Evolutionary conservation across 2,888 invertebrate species (phyloP).

Genomic region (Bruchidius siliquastri): DNA sequence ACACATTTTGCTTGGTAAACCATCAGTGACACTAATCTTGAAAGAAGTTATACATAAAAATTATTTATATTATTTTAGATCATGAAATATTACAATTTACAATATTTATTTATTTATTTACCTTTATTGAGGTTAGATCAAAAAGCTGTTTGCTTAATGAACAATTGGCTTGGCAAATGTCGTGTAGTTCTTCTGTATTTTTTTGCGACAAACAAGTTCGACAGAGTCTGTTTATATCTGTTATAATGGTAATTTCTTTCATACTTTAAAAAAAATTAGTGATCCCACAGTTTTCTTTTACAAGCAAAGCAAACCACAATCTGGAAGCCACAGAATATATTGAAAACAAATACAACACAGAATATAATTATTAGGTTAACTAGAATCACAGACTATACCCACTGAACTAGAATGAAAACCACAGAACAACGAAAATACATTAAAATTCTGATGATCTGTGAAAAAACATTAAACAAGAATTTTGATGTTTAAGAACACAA

Average conservation of each 20-base stretch:
- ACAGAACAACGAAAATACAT: too few relatives aligned
- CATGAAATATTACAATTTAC: slow-evolving; percentile 3
- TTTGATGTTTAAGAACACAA: too few relatives aligned
- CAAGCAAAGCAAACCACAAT: too few relatives aligned
- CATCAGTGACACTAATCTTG: slow-evolving; percentile 35
- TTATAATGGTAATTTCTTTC: slow-evolving; percentile 16
- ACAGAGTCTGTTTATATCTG: slow-evolving; percentile 37
- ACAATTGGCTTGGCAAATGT: slow-evolving; percentile 30
- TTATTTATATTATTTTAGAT: slow-evolving; percentile 7
- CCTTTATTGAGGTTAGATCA: slow-evolving; percentile 31
- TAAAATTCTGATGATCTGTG: too few relatives aligned
- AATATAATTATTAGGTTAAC: too few relatives aligned
- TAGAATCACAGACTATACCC: too few relatives aligned
- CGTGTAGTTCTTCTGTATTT: slow-evolving; percentile 30
- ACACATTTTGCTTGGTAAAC: slow-evolving; percentile 39
- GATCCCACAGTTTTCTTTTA: not conserved
- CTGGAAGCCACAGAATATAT: too few relatives aligned
- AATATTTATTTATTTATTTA: too few relatives aligned
- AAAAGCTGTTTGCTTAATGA: slow-evolving; percentile 29
- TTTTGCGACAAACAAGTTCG: slow-evolving; percentile 40
- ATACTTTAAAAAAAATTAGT: slow-evolving; percentile 9
- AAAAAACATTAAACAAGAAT: too few relatives aligned
- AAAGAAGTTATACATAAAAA: slow-evolving; percentile 15
- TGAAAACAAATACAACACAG: too few relatives aligned
- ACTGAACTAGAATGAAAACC: too few relatives aligned